Base-by-base conservation (phyloP, 92 coral and sea anemone species). In the Parazoanthus swiftii region DNA sequence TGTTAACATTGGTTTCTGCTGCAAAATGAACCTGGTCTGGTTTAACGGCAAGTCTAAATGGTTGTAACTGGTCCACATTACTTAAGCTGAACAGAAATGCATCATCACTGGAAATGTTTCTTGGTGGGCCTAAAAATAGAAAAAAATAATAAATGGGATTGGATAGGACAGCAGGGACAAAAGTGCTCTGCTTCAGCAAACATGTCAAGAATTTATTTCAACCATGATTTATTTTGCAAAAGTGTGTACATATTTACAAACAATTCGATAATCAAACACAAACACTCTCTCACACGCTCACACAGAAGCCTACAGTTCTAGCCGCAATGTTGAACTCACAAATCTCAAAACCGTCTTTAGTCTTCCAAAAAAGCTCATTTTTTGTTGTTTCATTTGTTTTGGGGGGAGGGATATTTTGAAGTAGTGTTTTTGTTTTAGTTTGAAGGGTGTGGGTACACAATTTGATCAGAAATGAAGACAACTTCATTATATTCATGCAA, bases 41-140 rank as follows among this genome's bases (percentile, higher is more conserved):
- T 13, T 50, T 71, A 9, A 84, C 46, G 21, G 67, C 46, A 16
- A 84, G 63, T 84, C 43, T 84, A 46, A 84, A 84, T 2, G 87
- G 87, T 54, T 36, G 4, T 51, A 84, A 33, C 13, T 25, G n/a
- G 3, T 84, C 87, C 36, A 50, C 43, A 36, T 84, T 84, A 16
- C 37, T 84, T 38, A 84, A 16, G 66, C 87, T 84, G 67, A 84
- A 84, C 7, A 84, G 35, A 72, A 84, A 84, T 14, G 87, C 87
- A 46, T 68, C 54, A 48, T 71, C 87, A 48, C 87, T 84, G 58
- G 87, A 68, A 20, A 84, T 84, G 11, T 71, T 29, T 84, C 87
- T 46, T 46, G 54, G 13, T 25, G 87, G 79, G 25, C 87, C 87
- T 63, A 63, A 63, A 63, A 23, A 63, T 20, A 63, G 70, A 63